These are phyloP conservation scores for Mastomys natalensis DNA, from an alignment of 2,113 vertebrate species.

Conservation along the genomic window DNA sequence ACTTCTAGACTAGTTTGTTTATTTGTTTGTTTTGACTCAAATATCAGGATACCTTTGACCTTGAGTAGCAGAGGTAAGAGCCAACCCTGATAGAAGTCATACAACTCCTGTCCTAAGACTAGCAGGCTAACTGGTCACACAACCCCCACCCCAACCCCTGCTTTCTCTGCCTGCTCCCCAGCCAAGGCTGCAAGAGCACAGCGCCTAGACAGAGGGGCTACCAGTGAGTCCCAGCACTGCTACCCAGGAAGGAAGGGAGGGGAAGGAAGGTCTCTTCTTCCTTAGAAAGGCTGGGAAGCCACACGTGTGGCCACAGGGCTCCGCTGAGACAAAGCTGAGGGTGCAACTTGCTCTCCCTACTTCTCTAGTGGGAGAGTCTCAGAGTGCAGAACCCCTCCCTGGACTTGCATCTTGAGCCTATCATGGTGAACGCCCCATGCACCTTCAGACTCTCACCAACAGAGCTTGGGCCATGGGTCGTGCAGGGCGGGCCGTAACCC, in stretches of 20 bases:
- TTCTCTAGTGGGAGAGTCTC: no score
- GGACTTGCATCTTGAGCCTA: background rate
- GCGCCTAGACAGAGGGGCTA: background rate
- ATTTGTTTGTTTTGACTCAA: background rate
- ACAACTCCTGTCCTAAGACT: background rate
- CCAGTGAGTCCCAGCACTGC: background rate
- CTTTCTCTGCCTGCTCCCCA: background rate
- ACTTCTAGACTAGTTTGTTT: background rate
- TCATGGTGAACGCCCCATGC: background rate
- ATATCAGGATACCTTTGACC: background rate
- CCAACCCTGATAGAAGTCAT: fast-evolving
- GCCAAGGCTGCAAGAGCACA: slow-evolving; percentile 69
- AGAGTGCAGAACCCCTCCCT: background rate
- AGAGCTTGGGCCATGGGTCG: background rate
- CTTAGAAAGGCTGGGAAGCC: background rate
- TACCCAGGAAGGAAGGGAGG: background rate
- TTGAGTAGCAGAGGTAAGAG: background rate
- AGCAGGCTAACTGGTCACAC: background rate
- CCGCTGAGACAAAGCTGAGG: background rate
- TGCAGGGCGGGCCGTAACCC: background rate
- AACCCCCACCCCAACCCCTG: background rate
- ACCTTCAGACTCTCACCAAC: background rate
- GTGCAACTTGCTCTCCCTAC: background rate
- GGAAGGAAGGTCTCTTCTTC: background rate
- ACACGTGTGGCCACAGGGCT: background rate